These are phyloP conservation scores for Stegophylla sp. DNA, from an alignment of 2,888 invertebrate species.

Conservation along the genomic window DNA sequence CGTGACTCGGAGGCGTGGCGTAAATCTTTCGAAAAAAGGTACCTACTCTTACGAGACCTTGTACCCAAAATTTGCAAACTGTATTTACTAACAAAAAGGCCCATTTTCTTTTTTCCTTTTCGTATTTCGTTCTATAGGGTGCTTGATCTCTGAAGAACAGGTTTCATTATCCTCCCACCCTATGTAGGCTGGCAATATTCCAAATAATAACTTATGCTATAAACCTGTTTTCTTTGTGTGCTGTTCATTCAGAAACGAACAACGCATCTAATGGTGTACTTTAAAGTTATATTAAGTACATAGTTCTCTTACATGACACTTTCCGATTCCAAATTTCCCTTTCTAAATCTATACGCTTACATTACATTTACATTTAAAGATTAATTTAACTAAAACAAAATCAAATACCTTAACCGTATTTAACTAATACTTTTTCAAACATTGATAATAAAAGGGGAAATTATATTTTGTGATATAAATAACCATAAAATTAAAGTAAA, in stretches of 20 bases:
- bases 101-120: neutral
- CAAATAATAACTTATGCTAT: constrained; percentile 39
- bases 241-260: constrained; percentile 46
- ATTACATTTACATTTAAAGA: neutral
- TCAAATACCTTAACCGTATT: neutral
- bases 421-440: neutral
- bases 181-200: constrained; percentile 17
- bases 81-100: neutral
- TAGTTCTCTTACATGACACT: constrained; percentile 21
- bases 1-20: constrained; percentile 55
- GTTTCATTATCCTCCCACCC: constrained; percentile 44
- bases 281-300: constrained; percentile 29
- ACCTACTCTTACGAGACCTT: constrained; percentile 34
- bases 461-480: neutral
- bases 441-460: neutral
- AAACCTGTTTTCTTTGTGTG: constrained; percentile 54
- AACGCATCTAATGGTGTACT: constrained; percentile 20
- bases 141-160: constrained; percentile 19
- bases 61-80: constrained; percentile 29
- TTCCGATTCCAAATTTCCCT: constrained; percentile 22
- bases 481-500: neutral
- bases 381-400: neutral
- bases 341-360: constrained; percentile 12
- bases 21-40: constrained; percentile 51
- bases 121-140: neutral